Conservation (phyloP, 1,140 invertebrate genomes). For the Heliconius congener region DNA sequence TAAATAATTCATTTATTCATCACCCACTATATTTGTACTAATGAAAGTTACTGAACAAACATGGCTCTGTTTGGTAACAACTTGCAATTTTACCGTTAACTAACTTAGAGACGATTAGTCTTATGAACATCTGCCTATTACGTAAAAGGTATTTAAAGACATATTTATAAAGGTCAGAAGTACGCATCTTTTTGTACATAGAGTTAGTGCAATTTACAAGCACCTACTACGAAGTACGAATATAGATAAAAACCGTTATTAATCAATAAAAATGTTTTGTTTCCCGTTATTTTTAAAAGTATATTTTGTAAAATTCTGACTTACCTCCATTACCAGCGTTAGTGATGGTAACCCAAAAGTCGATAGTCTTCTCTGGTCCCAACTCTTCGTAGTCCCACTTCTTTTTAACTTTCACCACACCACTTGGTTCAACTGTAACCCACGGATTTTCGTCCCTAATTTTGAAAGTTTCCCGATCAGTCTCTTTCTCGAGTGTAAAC, state of each 20-base stretch:
- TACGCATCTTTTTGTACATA: background rate
- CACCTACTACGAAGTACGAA: background rate
- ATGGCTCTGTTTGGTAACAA: background rate
- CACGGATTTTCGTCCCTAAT: slow-evolving; percentile 96
- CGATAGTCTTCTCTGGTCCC: slow-evolving; percentile 97
- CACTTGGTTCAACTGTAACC: slow-evolving; percentile 95
- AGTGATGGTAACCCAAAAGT: slow-evolving; percentile 97
- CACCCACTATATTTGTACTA: background rate
- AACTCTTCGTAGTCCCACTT: slow-evolving; percentile 98
- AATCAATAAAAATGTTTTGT: background rate
- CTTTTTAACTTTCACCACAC: slow-evolving; percentile 95
- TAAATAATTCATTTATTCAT: background rate
- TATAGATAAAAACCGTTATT: background rate
- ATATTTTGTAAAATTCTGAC: slow-evolving; percentile 52
- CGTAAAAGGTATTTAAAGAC: slow-evolving; percentile 4
- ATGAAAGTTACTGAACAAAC: background rate
- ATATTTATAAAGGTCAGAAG: slow-evolving; percentile 1
- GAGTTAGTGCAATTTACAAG: background rate
- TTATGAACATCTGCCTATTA: slow-evolving; percentile 1
- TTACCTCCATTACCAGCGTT: slow-evolving; percentile 92
- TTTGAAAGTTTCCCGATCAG: slow-evolving; percentile 95
- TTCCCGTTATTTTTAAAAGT: background rate
- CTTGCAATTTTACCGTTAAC: slow-evolving; percentile 11
- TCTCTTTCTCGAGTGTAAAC: slow-evolving; percentile 95
- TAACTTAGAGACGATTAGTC: background rate